Evolutionary conservation across 2,888 invertebrate genomes (phyloP).

Genomic region (Lycocerus yunnanus): DNA sequence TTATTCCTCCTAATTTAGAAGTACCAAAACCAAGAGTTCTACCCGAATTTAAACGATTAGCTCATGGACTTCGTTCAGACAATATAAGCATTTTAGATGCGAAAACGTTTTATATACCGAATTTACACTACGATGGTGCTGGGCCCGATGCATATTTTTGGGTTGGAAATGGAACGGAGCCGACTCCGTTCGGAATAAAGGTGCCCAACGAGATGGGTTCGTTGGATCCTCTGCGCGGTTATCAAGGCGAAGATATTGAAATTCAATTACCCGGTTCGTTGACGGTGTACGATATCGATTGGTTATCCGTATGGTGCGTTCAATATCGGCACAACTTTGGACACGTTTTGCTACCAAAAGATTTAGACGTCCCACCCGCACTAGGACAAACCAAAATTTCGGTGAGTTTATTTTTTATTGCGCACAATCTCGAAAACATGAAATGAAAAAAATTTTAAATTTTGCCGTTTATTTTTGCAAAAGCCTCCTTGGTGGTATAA

Average conservation of each 20-base stretch:
- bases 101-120: conserved; percentile 90
- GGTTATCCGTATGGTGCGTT: conserved; percentile 92
- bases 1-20: conserved; percentile 75
- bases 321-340: conserved; percentile 89
- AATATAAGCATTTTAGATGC: conserved; percentile 91
- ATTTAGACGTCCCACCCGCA: conserved; percentile 88
- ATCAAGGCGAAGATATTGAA: conserved; percentile 91
- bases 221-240: conserved; percentile 77
- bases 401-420: conserved; percentile 62
- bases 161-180: conserved; percentile 88
- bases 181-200: conserved; percentile 81
- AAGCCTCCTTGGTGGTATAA: conserved; percentile 94
- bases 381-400: conserved; percentile 89
- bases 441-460: background rate
- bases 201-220: conserved; percentile 90
- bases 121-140: conserved; percentile 89
- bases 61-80: conserved; percentile 87
- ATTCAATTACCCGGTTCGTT: conserved; percentile 83
- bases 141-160: conserved; percentile 94
- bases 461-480: conserved; percentile 17
- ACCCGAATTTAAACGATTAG: conserved; percentile 84
- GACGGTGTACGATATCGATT: conserved; percentile 89
- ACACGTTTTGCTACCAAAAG: conserved; percentile 84
- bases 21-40: conserved; percentile 80
- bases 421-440: background rate